Percentiles rank a stretch among this genome's conserved stretches.
phyloP scores from a whole-genome alignment of 2,113 vertebrate species.

The Neomonachus schauinslandi region DNA sequence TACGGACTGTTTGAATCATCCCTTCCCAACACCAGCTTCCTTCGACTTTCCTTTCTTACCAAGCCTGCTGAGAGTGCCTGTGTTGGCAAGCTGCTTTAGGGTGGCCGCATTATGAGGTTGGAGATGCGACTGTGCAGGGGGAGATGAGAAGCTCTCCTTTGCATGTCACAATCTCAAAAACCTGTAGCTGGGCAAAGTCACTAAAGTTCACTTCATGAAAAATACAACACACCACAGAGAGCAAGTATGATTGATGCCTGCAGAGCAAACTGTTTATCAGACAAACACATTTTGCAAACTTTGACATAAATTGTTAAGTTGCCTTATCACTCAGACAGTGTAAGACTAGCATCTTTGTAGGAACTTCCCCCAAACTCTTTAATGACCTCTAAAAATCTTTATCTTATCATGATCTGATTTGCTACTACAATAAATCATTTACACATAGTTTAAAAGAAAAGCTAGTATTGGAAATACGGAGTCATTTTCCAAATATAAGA shows the following conservation, averaged over 20 bases:
- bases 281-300: constrained; percentile 89
- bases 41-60: background rate
- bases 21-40: background rate
- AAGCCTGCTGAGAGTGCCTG: background rate
- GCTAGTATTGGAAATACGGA: constrained; percentile 85
- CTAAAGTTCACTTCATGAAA: constrained; percentile 89
- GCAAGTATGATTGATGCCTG: constrained; percentile 88
- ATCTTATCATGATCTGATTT: constrained; percentile 89
- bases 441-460: constrained; percentile 87
- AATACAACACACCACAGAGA: constrained; percentile 84
- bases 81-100: background rate
- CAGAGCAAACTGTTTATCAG: constrained; percentile 90
- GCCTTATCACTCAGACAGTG: constrained; percentile 87
- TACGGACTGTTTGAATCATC: background rate
- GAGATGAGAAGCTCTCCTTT: constrained; percentile 58
- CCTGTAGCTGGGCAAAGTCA: constrained; percentile 81
- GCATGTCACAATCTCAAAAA: constrained; percentile 76
- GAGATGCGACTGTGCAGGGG: background rate
- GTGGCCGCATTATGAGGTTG: background rate
- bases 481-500: constrained; percentile 85
- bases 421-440: constrained; percentile 89
- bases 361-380: constrained; percentile 89
- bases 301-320: constrained; percentile 90
- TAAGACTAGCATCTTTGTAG: constrained; percentile 84
- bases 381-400: constrained; percentile 91